These are phyloP conservation scores for Necrosyrtes monachus DNA, from an alignment of 2,797 vertebrate genomes.

Conservation along the genomic window DNA sequence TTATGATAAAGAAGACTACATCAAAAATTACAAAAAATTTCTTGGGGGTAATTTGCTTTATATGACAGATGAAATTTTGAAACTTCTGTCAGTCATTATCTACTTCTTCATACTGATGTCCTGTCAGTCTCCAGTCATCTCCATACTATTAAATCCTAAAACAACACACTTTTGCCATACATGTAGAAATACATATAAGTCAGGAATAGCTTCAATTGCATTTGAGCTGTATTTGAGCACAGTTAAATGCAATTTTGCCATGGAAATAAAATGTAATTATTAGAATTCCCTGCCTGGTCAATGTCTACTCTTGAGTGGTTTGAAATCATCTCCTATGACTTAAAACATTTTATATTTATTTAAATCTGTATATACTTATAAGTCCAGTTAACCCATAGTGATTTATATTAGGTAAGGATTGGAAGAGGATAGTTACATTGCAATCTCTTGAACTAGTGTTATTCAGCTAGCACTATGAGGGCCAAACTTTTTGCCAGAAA, in stretches of 20 bases:
- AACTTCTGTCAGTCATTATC: background rate
- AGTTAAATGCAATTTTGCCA: background rate
- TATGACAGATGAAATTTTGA: background rate
- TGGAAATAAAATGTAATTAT: background rate
- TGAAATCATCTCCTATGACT: background rate
- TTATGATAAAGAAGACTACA: background rate
- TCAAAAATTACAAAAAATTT: background rate
- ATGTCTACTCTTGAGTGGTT: background rate
- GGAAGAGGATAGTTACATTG: background rate
- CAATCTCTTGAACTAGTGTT: background rate
- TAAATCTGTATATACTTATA: background rate
- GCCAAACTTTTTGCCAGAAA: background rate
- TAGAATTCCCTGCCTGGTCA: background rate
- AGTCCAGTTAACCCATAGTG: background rate
- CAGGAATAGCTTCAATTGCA: background rate
- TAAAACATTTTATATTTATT: background rate
- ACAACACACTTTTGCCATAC: background rate
- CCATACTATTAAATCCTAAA: background rate
- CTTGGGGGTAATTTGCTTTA: background rate
- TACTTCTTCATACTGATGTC: background rate
- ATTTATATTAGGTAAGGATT: background rate
- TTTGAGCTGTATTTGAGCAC: background rate
- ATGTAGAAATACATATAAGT: background rate
- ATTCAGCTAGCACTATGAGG: background rate
- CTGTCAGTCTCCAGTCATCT: background rate